Conservation (phyloP, 2,113 vertebrate species). For the Leptosomus discolor region DNA sequence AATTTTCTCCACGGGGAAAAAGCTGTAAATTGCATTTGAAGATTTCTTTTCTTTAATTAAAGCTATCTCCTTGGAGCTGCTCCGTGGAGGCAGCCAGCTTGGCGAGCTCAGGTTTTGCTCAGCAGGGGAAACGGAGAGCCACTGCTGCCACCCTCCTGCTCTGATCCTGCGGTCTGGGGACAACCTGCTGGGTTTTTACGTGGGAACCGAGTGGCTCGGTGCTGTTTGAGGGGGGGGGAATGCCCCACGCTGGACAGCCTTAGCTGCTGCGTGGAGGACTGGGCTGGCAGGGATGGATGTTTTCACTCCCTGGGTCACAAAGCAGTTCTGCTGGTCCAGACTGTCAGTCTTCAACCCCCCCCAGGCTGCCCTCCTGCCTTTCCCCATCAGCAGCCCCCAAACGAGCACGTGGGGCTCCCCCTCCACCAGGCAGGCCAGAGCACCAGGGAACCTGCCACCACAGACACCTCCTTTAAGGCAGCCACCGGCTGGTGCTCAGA, state of each 20-base stretch:
- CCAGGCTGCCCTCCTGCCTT: neutral
- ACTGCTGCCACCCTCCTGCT: neutral
- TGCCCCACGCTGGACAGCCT: neutral
- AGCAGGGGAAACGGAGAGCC: neutral
- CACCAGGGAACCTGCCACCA: neutral
- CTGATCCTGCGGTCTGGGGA: neutral
- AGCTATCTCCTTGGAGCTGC: neutral
- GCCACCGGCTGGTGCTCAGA: neutral
- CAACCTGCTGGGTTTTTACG: neutral
- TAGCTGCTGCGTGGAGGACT: neutral
- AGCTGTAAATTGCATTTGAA: constrained; percentile 56
- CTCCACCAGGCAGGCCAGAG: neutral
- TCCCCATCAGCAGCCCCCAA: neutral
- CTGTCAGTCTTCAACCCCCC: neutral
- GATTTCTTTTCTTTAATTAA: constrained; percentile 37
- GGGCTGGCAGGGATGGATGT: accelerated
- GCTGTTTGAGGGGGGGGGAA: accelerated
- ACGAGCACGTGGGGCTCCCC: accelerated
- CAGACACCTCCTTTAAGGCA: neutral
- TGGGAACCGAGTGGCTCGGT: accelerated
- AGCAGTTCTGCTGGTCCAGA: accelerated
- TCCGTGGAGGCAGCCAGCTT: neutral
- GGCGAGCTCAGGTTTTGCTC: neutral
- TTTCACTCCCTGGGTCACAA: neutral
- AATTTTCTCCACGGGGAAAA: constrained; percentile 58